Conservation (phyloP, 2,113 vertebrate genomes). For the Hepsetus odoe region DNA sequence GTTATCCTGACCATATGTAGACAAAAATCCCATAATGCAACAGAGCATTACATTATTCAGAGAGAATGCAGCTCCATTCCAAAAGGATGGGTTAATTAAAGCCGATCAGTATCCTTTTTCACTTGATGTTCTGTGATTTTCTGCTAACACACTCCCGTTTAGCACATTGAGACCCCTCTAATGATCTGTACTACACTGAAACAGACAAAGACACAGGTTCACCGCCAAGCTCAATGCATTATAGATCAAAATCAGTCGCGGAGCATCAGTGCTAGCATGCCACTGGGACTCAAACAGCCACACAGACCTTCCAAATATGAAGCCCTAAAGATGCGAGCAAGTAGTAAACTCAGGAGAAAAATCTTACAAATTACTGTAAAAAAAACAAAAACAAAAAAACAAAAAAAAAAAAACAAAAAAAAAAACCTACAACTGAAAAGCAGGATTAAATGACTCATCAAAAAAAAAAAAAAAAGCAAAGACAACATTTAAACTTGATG, state of each 20-base stretch:
- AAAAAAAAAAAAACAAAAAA: no score
- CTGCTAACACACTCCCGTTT: neutral
- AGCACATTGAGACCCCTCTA: slow-evolving; percentile 9
- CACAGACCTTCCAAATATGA: neutral
- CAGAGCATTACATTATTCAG: no score
- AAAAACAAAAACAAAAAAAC: neutral
- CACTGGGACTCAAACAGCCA: neutral
- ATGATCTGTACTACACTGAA: slow-evolving; percentile 25
- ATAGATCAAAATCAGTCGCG: slow-evolving; percentile 40
- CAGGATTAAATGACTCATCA: no score
- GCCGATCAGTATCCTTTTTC: neutral
- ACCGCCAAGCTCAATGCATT: slow-evolving; percentile 34
- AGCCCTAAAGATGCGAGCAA: neutral
- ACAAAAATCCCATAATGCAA: no score
- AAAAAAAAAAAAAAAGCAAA: no score
- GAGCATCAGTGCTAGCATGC: slow-evolving; percentile 23
- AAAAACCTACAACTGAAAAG: no score
- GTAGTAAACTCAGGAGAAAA: neutral
- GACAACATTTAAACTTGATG: no score
- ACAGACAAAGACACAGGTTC: slow-evolving; percentile 21
- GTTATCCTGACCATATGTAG: no score
- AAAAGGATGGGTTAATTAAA: neutral
- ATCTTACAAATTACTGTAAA: neutral
- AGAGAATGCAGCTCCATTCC: no score
- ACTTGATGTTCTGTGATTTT: neutral